These are phyloP conservation scores for Platycnemis pennipes DNA, from an alignment of 2,888 invertebrate genomes.

Conservation along the genomic window DNA sequence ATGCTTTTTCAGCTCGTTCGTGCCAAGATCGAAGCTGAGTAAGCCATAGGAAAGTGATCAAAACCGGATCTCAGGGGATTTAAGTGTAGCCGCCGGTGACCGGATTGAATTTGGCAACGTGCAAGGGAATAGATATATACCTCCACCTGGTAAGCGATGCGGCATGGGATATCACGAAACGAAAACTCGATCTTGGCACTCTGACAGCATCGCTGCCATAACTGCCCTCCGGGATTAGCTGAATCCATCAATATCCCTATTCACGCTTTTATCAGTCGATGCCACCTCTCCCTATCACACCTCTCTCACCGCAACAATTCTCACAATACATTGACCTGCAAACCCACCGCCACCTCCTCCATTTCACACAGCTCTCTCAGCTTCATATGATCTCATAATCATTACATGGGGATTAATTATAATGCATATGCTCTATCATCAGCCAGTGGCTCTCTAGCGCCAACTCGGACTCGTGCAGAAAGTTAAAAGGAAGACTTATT, in stretches of 20 bases:
- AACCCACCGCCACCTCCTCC: no score
- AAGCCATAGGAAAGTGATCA: no score
- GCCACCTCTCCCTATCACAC: background rate
- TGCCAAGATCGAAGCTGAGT: no score
- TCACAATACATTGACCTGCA: background rate
- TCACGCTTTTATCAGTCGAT: background rate
- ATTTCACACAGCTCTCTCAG: background rate
- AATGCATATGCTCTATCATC: background rate
- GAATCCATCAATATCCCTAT: background rate
- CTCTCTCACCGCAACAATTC: no score
- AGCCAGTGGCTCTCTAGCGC: no score
- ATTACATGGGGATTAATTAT: background rate
- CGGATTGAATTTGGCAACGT: background rate
- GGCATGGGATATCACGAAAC: background rate
- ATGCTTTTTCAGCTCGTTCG: no score
- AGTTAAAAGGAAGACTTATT: no score
- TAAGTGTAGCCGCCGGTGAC: no score
- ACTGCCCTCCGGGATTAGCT: background rate
- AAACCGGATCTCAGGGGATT: no score
- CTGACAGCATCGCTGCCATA: background rate
- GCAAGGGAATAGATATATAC: background rate
- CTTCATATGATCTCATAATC: background rate
- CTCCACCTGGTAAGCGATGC: background rate
- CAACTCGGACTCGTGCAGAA: no score
- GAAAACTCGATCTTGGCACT: slow-evolving; percentile 1